These are phyloP conservation scores for Danio tinwini DNA, from an alignment of 2,797 vertebrate genomes.

Conservation along the genomic window DNA sequence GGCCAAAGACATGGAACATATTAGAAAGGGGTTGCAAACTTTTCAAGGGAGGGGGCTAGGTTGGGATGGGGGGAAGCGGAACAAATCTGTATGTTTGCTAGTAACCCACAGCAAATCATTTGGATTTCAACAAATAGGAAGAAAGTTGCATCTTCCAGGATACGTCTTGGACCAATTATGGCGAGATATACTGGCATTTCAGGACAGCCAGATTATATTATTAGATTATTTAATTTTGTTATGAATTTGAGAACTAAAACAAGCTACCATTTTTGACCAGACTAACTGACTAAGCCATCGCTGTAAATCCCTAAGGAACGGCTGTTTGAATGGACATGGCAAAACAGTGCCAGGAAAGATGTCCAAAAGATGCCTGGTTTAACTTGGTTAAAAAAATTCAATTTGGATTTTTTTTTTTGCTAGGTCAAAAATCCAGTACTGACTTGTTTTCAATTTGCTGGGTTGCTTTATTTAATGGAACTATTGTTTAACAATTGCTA, in stretches of 20 bases:
- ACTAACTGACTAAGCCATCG: constrained; percentile 34
- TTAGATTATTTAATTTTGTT: background rate
- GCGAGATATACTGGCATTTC: constrained; percentile 18
- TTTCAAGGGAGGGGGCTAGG: constrained; percentile 54
- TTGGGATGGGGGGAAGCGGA: too few relatives aligned
- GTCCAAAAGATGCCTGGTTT: too few relatives aligned
- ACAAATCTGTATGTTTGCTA: too few relatives aligned
- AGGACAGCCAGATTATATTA: constrained; percentile 10
- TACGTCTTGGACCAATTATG: constrained; percentile 21
- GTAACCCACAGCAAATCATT: constrained; percentile 59
- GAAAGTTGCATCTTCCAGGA: background rate
- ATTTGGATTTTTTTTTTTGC: too few relatives aligned
- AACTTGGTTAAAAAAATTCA: too few relatives aligned
- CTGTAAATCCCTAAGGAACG: constrained; percentile 36
- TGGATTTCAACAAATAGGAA: constrained; percentile 65
- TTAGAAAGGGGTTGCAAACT: constrained; percentile 69
- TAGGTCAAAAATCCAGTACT: too few relatives aligned
- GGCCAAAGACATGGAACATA: constrained; percentile 54
- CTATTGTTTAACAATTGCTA: too few relatives aligned
- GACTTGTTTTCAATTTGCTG: too few relatives aligned
- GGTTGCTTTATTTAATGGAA: too few relatives aligned
- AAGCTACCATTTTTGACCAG: constrained; percentile 31
- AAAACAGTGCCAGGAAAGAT: constrained; percentile 25
- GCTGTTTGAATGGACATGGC: constrained; percentile 37
- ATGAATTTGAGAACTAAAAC: constrained; percentile 32